Base-by-base conservation (phyloP, 2,888 invertebrate species). In the Fabriciana adippe region DNA sequence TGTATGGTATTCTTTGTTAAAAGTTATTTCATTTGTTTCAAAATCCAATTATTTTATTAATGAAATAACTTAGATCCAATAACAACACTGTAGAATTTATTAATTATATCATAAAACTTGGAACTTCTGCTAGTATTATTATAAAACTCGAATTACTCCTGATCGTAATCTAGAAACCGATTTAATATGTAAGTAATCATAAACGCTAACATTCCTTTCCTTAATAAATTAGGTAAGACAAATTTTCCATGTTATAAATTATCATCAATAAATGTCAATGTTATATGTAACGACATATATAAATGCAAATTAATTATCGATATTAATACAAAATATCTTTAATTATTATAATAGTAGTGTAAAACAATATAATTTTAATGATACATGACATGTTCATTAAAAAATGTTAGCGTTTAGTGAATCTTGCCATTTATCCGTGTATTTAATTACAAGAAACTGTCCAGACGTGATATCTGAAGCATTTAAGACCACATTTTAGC, bases 371-470 rank as follows among this genome's bases (percentile, higher is more conserved):
- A 48, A 59, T 64, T 65, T 56, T 57, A 60, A 67, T 66, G 50
- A 67, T 68, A 55, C 56, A 66, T 61, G 55, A 53, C 63, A 71
- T 64, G 54, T 69, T 68, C 48, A 79, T 26, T 76, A 69, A 64
- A 63, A 70, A 86, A 90, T 91, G 92, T 92, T 92, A 92, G 92
- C 92, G 92, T 92, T 92, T 91, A 89, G 83, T 85, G 84, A 88
- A 80, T 88, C 90, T 90, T 91, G 91, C 91, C 91, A 90, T 89
- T 84, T 87, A 81, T 81, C 77, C 71, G 82, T 77, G 84, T 83
- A 78, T 86, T 85, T 86, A 82, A 81, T 88, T 86, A 85, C 80
- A 68, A 65, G 65, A 79, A 85, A 83, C 81, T 78, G 78, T 76
- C 75, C 78, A 76, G 82, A 76, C 79, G 47, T n/a, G 16, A 61